Percentiles rank a stretch among this genome's conserved stretches.
Evolutionary conservation across 2,797 vertebrate genomes (phyloP).

Genomic region (Podargus strigoides): DNA sequence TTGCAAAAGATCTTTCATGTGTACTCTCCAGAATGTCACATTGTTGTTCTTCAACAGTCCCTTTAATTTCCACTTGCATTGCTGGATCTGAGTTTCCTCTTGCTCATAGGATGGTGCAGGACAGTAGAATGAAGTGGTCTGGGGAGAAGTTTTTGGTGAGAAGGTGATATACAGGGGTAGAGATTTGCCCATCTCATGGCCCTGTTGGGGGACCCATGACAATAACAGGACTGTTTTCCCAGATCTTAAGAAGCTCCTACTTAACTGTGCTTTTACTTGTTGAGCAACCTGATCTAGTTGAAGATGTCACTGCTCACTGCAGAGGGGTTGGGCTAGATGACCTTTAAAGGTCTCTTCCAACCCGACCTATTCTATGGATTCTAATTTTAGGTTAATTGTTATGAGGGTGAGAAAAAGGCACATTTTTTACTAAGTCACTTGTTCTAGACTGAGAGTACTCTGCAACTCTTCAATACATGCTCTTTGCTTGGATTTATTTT

Average conservation of each 20-base stretch:
- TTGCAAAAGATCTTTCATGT: background rate
- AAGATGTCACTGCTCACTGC: too few species aligned
- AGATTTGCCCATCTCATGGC: background rate
- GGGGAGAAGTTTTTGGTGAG: background rate
- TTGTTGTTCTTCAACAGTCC: background rate
- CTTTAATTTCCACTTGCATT: background rate
- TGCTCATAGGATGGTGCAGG: background rate
- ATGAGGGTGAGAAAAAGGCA: background rate
- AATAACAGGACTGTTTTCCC: background rate
- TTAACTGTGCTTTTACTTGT: background rate
- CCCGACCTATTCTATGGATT: too few species aligned
- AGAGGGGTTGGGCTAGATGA: too few species aligned
- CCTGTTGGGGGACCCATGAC: background rate
- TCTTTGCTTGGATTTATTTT: background rate
- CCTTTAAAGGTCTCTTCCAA: too few species aligned
- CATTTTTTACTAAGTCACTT: background rate
- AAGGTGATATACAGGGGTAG: background rate
- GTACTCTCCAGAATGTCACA: background rate
- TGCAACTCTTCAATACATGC: background rate
- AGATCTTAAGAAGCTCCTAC: background rate
- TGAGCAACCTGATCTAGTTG: too few species aligned
- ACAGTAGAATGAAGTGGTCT: background rate
- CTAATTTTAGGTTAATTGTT: background rate
- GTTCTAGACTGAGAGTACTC: background rate
- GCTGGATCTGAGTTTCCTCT: background rate